These are phyloP conservation scores for Crocallis elinguaria DNA, from an alignment of 2,888 invertebrate species.

Conservation along the genomic window DNA sequence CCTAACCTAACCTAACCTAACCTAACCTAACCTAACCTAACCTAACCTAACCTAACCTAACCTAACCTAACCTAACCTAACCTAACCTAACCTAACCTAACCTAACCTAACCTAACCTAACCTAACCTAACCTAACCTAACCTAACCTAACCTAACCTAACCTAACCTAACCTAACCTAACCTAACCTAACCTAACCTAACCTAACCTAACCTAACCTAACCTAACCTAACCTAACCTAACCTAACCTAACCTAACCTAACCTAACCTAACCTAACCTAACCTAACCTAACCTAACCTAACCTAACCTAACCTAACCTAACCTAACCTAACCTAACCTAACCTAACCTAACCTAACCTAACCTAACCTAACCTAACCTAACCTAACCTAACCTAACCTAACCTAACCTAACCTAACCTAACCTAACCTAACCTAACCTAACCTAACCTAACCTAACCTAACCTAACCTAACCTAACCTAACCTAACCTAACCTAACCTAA, in stretches of 20 bases:
- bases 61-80: slow-evolving; percentile 31
- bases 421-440: slow-evolving; percentile 25
- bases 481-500: neutral
- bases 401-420: slow-evolving; percentile 27
- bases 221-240: slow-evolving; percentile 14
- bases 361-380: slow-evolving; percentile 32
- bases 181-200: slow-evolving; percentile 16
- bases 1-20: slow-evolving; percentile 24
- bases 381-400: slow-evolving; percentile 28
- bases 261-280: neutral
- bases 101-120: slow-evolving; percentile 32
- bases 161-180: slow-evolving; percentile 13
- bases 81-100: slow-evolving; percentile 32
- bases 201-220: slow-evolving; percentile 12
- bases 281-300: slow-evolving; percentile 20
- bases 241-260: slow-evolving; percentile 7
- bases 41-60: slow-evolving; percentile 29
- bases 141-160: slow-evolving; percentile 14
- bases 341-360: slow-evolving; percentile 23
- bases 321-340: slow-evolving; percentile 35
- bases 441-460: slow-evolving; percentile 20
- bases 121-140: slow-evolving; percentile 32
- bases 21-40: slow-evolving; percentile 32
- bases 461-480: slow-evolving; percentile 25
- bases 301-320: slow-evolving; percentile 28